Base-by-base conservation (phyloP, 2,797 vertebrate species). In the Chaenodraco wilsoni region DNA sequence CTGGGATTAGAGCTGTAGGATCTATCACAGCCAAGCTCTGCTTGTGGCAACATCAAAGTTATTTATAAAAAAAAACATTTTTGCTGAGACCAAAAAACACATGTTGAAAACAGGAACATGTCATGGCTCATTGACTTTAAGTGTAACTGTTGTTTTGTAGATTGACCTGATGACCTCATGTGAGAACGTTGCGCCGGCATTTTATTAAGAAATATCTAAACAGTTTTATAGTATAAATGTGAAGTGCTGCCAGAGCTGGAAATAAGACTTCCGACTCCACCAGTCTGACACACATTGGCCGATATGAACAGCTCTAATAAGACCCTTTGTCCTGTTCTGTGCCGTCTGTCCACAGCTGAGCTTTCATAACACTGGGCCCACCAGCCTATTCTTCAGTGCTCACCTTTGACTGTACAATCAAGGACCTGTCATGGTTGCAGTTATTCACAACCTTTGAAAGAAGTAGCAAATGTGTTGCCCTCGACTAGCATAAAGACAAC, bases 1-100 rank as follows among this genome's bases (percentile, higher is more conserved):
- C 51, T 48, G 7, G 52, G 51, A 23, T 43, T 46, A 76, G 83
- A 76, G 70, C 50, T 69, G 70, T 31, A n/a, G 45, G 69, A 71
- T 17, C 45, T 74, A 68, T 58, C 27, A 37, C 15, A 6, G n/a
- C 40, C 43, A 8, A 12, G 59, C 49, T 72, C 50, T 16, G 51
- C 21, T 54, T 27, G 14, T 54, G 23, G 51, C 23, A 27, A 31
- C 23, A 54, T 31, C 15, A 15, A 21, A 16, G 12, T 19, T 27
- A 27, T 27, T 27, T 27, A 27, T 27, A 0, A 23, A 6, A 27
- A 51, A 51, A 51, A 51, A 19, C 9, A 50, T 19, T 21, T 19
- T 12, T 3, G 10, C 46, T 48, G 46, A 50, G n/a, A 50, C n/a
- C n/a, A 10, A 19, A 50, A 1, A 50, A 11, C 48, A 19, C 4